Percentiles rank a stretch among this genome's conserved stretches.
Evolutionary conservation across 2,113 vertebrate genomes (phyloP).

Genomic region (Sebastes fasciatus): DNA sequence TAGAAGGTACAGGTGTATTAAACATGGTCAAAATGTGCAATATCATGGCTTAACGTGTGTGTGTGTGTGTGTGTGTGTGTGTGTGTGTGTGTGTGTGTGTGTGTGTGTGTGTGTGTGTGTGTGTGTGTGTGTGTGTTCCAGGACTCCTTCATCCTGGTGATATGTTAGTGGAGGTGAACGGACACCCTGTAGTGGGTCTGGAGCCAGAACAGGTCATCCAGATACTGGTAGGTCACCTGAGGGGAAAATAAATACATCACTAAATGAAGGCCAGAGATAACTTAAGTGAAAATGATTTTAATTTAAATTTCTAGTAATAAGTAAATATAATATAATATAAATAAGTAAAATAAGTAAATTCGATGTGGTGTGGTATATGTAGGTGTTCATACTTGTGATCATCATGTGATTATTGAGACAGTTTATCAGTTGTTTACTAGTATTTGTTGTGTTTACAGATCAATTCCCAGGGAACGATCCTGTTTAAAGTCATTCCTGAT

Average conservation of each 20-base stretch:
- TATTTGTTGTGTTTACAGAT: constrained; percentile 76
- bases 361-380: not conserved
- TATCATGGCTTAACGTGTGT: not conserved
- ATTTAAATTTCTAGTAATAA: not conserved
- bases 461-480: constrained; percentile 88
- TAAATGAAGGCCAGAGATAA: not conserved
- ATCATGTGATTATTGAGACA: not conserved
- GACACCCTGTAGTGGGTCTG: constrained; percentile 89
- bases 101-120: not conserved
- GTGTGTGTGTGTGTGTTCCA: constrained; percentile 55
- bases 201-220: constrained; percentile 93
- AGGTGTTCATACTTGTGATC: not conserved
- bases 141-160: constrained; percentile 92
- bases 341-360: not conserved
- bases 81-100: not conserved
- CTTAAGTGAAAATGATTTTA: not conserved
- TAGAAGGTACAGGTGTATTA: too few species aligned
- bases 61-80: not conserved
- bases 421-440: not conserved
- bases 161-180: constrained; percentile 93
- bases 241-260: not conserved
- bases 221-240: constrained; percentile 87
- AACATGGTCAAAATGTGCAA: not conserved
- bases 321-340: too few species aligned
- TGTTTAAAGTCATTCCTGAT: constrained; percentile 93